phyloP scores from a whole-genome alignment of 2,113 vertebrate species.

The Misgurnus mizolepis region DNA sequence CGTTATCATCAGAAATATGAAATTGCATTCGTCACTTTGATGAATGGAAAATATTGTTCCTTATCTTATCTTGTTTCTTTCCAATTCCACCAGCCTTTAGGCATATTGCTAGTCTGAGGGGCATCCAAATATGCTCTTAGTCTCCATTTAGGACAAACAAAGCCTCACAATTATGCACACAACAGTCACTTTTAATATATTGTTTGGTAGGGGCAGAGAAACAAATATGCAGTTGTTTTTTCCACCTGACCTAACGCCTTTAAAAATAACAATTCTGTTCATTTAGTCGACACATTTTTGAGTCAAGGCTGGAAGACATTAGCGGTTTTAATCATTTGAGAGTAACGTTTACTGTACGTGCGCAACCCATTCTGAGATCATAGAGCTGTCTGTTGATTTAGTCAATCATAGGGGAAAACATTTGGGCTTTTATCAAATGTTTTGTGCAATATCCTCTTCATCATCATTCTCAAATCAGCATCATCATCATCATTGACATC shows the following conservation, averaged over 20 bases:
- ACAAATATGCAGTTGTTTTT: too few species aligned
- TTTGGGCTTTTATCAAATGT: neutral
- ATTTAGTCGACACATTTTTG: too few species aligned
- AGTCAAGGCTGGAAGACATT: neutral
- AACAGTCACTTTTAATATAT: neutral
- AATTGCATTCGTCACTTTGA: neutral
- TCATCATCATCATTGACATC: neutral
- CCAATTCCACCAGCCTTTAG: neutral
- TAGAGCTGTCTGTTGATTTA: constrained; percentile 13
- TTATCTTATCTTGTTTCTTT: neutral
- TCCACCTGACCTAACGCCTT: too few species aligned
- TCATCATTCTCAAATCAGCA: neutral
- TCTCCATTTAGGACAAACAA: neutral
- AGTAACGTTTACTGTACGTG: neutral
- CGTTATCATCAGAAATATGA: neutral
- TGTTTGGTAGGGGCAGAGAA: neutral
- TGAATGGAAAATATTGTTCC: neutral
- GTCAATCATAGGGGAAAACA: neutral
- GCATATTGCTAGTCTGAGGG: neutral
- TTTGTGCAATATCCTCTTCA: neutral
- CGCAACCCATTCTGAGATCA: constrained; percentile 4
- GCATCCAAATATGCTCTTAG: neutral
- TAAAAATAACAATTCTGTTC: too few species aligned
- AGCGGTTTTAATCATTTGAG: neutral
- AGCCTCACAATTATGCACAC: neutral